phyloP scores from a whole-genome alignment of 2,797 vertebrate genomes.

The Prunella strophiata region DNA sequence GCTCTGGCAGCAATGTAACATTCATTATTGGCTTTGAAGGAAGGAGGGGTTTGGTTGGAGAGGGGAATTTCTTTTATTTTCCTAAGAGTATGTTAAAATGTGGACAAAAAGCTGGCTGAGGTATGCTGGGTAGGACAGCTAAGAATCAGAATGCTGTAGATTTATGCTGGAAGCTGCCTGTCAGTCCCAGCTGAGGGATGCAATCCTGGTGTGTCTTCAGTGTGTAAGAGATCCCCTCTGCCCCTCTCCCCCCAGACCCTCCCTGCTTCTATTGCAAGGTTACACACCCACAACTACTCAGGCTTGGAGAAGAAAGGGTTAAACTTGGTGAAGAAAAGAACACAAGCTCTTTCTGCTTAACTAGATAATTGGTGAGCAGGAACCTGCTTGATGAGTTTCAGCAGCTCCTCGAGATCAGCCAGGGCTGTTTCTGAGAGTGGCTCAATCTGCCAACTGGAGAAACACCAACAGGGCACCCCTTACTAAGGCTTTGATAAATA shows the following conservation, averaged over 20 bases:
- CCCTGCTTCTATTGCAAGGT: neutral
- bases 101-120: neutral
- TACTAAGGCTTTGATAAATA: neutral
- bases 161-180: neutral
- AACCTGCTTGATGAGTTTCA: conserved; percentile 70
- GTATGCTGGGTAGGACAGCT: neutral
- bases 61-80: neutral
- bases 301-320: neutral
- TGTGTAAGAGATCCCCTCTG: neutral
- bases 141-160: neutral
- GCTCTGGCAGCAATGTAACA: neutral
- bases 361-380: conserved; percentile 54
- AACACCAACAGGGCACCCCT: conserved; percentile 11
- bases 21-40: neutral
- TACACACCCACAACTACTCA: neutral
- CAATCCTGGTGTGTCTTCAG: neutral
- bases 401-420: conserved; percentile 45
- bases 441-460: conserved; percentile 1
- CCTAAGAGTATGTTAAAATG: neutral
- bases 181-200: neutral
- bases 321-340: neutral
- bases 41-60: neutral
- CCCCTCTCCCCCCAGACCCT: neutral
- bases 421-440: neutral
- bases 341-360: conserved; percentile 45